Evolutionary conservation across 2,888 invertebrate genomes (phyloP).

Genomic region (Exephanes ischioxanthus): DNA sequence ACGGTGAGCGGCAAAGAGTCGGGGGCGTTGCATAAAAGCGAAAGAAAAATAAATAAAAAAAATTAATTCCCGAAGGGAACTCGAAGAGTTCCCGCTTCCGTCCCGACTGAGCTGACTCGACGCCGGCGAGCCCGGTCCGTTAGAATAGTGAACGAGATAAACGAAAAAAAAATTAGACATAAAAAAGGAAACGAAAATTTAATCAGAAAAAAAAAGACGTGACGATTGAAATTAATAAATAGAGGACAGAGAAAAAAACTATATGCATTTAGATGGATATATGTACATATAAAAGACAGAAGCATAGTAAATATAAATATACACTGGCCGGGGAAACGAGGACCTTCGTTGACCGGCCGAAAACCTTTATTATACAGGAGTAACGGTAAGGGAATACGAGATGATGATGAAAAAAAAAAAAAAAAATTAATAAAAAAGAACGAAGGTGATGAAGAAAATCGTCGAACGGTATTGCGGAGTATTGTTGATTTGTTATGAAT

Average conservation of each 20-base stretch:
- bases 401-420: constrained; percentile 33
- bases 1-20: constrained; percentile 12
- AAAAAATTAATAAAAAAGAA: constrained; percentile 41
- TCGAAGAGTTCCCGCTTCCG: constrained; percentile 16
- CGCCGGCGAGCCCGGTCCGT: constrained; percentile 17
- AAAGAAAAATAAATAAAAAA: constrained; percentile 45
- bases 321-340: constrained; percentile 66
- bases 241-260: constrained; percentile 68
- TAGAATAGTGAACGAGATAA: constrained; percentile 46
- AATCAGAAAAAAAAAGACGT: constrained; percentile 43
- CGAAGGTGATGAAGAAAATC: constrained; percentile 67
- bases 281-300: constrained; percentile 68
- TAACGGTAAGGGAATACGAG: constrained; percentile 55
- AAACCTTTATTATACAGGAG: constrained; percentile 63
- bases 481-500: constrained; percentile 69
- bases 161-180: constrained; percentile 17
- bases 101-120: constrained; percentile 23
- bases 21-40: constrained; percentile 38
- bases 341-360: constrained; percentile 43
- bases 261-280: constrained; percentile 80
- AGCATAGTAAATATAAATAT: constrained; percentile 72
- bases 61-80: neutral
- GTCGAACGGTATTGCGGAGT: constrained; percentile 69
- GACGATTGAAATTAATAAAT: constrained; percentile 64
- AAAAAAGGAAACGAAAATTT: constrained; percentile 55